Conservation (phyloP, 2,113 vertebrate species). For the Nannobrachium achirus region DNA sequence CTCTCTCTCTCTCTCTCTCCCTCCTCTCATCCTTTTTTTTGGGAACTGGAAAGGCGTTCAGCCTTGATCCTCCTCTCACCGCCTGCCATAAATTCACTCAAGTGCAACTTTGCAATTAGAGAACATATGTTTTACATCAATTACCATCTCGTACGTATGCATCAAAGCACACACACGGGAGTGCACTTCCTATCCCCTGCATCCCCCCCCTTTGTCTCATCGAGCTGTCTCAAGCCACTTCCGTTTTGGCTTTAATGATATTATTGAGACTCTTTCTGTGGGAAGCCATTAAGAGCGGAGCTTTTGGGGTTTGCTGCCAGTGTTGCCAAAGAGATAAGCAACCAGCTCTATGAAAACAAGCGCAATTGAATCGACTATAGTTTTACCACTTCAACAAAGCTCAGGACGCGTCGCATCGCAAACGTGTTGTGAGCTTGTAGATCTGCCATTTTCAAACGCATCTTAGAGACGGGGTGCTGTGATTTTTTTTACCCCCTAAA, state of each 20-base stretch:
- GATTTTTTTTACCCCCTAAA: no score
- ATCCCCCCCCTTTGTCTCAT: slow-evolving; percentile 26
- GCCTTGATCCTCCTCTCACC: no score
- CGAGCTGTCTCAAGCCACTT: slow-evolving; percentile 7
- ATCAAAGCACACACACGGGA: background rate
- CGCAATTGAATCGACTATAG: no score
- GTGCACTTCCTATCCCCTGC: slow-evolving; percentile 11
- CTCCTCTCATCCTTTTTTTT: background rate
- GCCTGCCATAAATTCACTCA: slow-evolving; percentile 20
- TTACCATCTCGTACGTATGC: background rate
- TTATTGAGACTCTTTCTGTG: slow-evolving; percentile 38
- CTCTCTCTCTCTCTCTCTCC: background rate
- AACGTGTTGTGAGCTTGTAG: no score
- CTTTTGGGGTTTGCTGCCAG: slow-evolving; percentile 32
- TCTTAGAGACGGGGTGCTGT: no score
- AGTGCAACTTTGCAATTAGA: slow-evolving; percentile 35
- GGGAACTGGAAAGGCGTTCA: slow-evolving; percentile 2
- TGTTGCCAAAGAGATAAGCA: no score
- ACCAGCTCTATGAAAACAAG: no score
- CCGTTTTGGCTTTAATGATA: slow-evolving; percentile 40
- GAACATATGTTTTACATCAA: slow-evolving; percentile 23
- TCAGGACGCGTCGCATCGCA: no score
- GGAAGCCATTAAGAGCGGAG: slow-evolving; percentile 45
- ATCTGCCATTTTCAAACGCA: slow-evolving; percentile 36
- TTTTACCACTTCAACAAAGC: no score